Evolutionary conservation across 2,797 vertebrate species (phyloP).

Genomic region (Anniella stebbinsi): DNA sequence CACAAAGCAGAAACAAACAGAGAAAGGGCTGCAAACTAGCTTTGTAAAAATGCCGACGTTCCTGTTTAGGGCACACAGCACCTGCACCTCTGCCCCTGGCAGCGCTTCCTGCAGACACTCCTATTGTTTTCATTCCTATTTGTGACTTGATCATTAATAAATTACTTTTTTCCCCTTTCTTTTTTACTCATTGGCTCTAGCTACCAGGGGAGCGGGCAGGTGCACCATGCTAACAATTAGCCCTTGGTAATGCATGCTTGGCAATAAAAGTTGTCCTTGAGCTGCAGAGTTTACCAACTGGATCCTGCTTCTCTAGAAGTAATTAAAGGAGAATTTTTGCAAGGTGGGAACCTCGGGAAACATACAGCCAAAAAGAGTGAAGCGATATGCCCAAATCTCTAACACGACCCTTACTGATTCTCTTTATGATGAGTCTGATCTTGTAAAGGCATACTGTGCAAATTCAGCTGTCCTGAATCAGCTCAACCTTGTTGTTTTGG

Average conservation of each 20-base stretch:
- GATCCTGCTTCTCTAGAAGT: conserved; percentile 62
- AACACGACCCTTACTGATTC: neutral
- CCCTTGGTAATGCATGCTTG: conserved; percentile 77
- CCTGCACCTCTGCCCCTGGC: conserved; percentile 74
- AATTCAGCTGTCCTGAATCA: neutral
- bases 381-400: neutral
- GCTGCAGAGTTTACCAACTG: conserved; percentile 71
- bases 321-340: conserved; percentile 71
- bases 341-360: conserved; percentile 53
- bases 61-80: conserved; percentile 73
- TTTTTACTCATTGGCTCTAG: conserved; percentile 69
- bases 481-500: neutral
- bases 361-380: conserved; percentile 34
- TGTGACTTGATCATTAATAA: conserved; percentile 83
- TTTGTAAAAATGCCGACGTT: conserved; percentile 78
- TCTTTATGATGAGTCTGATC: neutral
- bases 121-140: conserved; percentile 79
- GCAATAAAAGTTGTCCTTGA: conserved; percentile 79
- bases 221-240: conserved; percentile 83
- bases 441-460: neutral
- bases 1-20: conserved; percentile 73
- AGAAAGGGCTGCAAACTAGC: conserved; percentile 73
- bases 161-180: conserved; percentile 59
- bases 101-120: conserved; percentile 74
- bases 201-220: conserved; percentile 81